These are phyloP conservation scores for Typhlichthys eigenmanni DNA, from an alignment of 2,797 vertebrate genomes.

Conservation along the genomic window DNA sequence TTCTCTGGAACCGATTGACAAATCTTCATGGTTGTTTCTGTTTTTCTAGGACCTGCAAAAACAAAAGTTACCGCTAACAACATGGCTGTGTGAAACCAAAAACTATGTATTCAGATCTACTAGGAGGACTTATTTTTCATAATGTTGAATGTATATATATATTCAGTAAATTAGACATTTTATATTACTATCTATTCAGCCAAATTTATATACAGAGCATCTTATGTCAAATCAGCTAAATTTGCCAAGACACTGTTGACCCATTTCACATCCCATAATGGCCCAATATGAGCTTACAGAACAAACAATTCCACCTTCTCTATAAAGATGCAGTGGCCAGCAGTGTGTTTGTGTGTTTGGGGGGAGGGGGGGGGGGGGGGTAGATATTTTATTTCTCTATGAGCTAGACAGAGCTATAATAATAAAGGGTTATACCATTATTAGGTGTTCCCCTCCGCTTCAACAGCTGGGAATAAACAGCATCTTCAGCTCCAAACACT, in stretches of 20 bases:
- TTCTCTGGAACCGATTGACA: no score
- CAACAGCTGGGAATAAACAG: conserved; percentile 11
- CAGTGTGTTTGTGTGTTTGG: conserved; percentile 1
- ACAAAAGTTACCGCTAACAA: no score
- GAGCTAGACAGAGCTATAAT: conserved; percentile 25
- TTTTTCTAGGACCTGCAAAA: no score
- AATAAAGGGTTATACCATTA: conserved; percentile 44
- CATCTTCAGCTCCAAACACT: conserved; percentile 18
- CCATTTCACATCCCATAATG: conserved; percentile 14
- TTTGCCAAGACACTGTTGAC: conserved; percentile 28
- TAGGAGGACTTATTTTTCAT: no score
- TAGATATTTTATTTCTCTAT: conserved; percentile 18
- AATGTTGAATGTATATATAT: no score
- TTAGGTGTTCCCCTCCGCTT: conserved; percentile 20
- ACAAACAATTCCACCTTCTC: neutral
- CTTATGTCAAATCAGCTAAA: conserved; percentile 27
- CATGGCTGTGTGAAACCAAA: no score
- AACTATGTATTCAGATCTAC: no score
- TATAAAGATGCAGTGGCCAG: conserved; percentile 1
- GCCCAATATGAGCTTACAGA: conserved; percentile 5
- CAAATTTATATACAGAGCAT: neutral
- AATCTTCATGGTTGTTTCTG: no score
- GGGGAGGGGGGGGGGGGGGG: neutral
- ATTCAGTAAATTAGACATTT: no score
- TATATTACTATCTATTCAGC: neutral